phyloP scores from a whole-genome alignment of 2,797 vertebrate genomes.

The Hypotaenidia okinawae region DNA sequence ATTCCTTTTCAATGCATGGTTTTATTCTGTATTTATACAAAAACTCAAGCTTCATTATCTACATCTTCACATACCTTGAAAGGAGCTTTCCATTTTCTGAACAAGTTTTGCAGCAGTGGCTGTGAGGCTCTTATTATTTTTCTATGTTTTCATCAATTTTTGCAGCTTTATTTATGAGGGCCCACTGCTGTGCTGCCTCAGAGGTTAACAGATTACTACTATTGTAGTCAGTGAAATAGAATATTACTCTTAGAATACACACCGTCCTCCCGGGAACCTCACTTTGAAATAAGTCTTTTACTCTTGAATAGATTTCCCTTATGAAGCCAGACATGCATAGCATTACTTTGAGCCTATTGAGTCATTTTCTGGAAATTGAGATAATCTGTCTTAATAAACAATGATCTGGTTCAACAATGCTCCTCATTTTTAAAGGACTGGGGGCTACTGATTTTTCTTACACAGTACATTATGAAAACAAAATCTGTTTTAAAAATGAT shows the following conservation, averaged over 20 bases:
- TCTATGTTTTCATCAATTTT: slow-evolving; percentile 17
- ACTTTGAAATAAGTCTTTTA: slow-evolving; percentile 18
- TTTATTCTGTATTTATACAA: not conserved
- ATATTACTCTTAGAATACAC: slow-evolving; percentile 12
- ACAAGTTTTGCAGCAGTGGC: not conserved
- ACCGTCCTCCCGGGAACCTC: not conserved
- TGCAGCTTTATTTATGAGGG: slow-evolving; percentile 18
- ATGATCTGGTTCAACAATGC: not conserved
- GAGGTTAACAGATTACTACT: slow-evolving; percentile 32
- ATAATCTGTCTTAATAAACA: slow-evolving; percentile 8
- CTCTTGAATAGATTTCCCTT: not conserved
- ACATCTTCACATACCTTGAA: not conserved
- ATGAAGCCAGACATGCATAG: not conserved
- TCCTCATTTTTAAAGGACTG: not conserved
- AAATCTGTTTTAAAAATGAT: not conserved
- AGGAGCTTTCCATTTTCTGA: not conserved
- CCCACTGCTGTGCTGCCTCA: not conserved
- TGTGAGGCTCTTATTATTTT: slow-evolving; percentile 9
- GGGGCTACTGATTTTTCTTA: not conserved
- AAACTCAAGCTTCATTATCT: not conserved
- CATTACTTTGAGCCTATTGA: not conserved
- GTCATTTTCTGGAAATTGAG: not conserved
- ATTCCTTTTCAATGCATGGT: not conserved
- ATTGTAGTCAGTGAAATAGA: slow-evolving; percentile 19
- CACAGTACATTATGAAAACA: not conserved